These are phyloP conservation scores for Thalassaphorura encarpata DNA, from an alignment of 1,140 invertebrate genomes.

Conservation along the genomic window DNA sequence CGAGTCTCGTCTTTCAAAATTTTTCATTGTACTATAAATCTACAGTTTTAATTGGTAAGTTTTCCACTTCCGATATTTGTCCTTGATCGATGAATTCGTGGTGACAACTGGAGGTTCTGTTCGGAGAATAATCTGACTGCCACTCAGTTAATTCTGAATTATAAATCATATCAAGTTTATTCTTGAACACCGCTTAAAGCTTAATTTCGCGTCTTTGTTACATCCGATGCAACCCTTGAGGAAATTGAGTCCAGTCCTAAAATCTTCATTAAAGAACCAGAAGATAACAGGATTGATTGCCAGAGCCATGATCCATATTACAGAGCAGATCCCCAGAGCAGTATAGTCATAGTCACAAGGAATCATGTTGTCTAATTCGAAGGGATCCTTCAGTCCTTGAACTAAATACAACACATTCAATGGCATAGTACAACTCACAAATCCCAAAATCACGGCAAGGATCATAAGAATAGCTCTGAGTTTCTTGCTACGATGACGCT, in stretches of 20 bases:
- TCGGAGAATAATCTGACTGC: too few relatives aligned
- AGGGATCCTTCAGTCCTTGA: not conserved
- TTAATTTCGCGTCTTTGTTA: too few relatives aligned
- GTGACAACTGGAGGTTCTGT: too few relatives aligned
- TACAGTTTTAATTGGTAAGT: too few relatives aligned
- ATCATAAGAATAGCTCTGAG: not conserved
- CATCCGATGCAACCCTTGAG: too few relatives aligned
- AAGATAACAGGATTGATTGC: not conserved
- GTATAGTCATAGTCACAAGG: not conserved
- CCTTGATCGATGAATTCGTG: too few relatives aligned
- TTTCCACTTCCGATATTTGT: too few relatives aligned
- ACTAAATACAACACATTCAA: not conserved
- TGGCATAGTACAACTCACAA: not conserved
- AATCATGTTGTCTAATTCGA: not conserved
- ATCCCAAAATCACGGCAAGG: not conserved
- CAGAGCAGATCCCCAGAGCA: not conserved
- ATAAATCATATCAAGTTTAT: too few relatives aligned
- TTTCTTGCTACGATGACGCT: not conserved
- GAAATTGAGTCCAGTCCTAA: not conserved
- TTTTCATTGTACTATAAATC: too few relatives aligned
- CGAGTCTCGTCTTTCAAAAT: too few relatives aligned
- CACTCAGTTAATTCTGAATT: too few relatives aligned
- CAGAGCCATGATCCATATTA: not conserved
- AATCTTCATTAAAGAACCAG: not conserved
- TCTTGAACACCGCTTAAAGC: too few relatives aligned